Evolutionary conservation across 2,797 vertebrate species (phyloP).

Genomic region (Brachymystax lenok): DNA sequence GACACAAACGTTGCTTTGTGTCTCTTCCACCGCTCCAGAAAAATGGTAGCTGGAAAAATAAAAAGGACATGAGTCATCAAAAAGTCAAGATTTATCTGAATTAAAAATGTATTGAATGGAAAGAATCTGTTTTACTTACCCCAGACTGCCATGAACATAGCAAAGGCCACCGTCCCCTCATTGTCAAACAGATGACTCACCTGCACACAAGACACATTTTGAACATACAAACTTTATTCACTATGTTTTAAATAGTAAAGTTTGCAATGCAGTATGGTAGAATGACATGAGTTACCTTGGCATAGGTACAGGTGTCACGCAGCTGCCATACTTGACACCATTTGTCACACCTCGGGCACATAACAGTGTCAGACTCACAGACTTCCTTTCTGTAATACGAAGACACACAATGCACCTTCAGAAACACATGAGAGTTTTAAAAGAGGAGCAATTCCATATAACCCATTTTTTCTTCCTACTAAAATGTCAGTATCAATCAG

Average conservation of each 20-base stretch:
- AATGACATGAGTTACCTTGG: slow-evolving; percentile 77
- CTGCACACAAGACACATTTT: not conserved
- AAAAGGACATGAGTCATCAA: not conserved
- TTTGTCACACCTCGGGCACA: slow-evolving; percentile 90
- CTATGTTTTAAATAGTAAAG: not conserved
- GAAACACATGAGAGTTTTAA: not conserved
- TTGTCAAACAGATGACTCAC: slow-evolving; percentile 84
- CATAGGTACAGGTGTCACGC: slow-evolving; percentile 86
- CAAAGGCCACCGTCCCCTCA: slow-evolving; percentile 89
- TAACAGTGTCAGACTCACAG: slow-evolving; percentile 79
- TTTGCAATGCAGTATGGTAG: not conserved
- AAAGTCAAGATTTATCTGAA: too few relatives aligned
- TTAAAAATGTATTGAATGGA: too few relatives aligned
- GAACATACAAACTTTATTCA: too few relatives aligned
- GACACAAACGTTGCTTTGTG: slow-evolving; percentile 79
- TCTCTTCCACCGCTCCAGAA: slow-evolving; percentile 94
- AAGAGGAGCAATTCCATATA: not conserved
- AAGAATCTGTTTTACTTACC: slow-evolving; percentile 74
- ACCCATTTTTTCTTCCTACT: not conserved
- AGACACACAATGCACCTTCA: not conserved
- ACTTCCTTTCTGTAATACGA: slow-evolving; percentile 83
- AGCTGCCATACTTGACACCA: slow-evolving; percentile 78
- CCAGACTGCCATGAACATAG: slow-evolving; percentile 95
- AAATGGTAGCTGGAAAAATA: slow-evolving; percentile 83
- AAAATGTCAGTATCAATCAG: not conserved